Conservation (phyloP, 23 tunicate species). For the Phallusia fumigata region DNA sequence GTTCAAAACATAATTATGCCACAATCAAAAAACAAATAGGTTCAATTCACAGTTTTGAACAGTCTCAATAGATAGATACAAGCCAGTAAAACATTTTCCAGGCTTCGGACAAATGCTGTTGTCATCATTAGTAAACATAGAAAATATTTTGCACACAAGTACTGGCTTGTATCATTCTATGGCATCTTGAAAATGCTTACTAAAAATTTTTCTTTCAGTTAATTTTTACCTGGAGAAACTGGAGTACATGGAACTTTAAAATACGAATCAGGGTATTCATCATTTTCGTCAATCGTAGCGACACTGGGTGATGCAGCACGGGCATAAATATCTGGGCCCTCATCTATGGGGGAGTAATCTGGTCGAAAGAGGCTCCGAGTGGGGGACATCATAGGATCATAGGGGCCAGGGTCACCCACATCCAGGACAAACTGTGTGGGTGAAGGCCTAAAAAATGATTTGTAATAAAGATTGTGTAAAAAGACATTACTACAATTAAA, state of each 20-base stretch:
- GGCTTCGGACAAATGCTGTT: no score
- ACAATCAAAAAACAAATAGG: no score
- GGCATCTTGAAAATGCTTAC: no score
- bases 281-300: not conserved
- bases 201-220: no score
- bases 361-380: not conserved
- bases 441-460: not conserved
- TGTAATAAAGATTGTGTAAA: no score
- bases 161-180: no score
- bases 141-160: no score
- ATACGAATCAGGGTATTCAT: not conserved
- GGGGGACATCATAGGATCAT: not conserved
- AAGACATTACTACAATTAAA: no score
- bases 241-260: not conserved
- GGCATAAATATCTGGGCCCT: not conserved
- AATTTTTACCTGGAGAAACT: not conserved
- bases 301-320: not conserved
- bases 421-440: constrained; percentile 1
- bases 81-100: no score
- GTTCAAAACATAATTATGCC: not conserved
- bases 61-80: no score
- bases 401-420: not conserved
- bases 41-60: no score
- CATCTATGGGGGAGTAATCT: not conserved
- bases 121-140: no score